Evolutionary conservation across 2,113 vertebrate species (phyloP).

Genomic region (Phyllostomus hastatus): DNA sequence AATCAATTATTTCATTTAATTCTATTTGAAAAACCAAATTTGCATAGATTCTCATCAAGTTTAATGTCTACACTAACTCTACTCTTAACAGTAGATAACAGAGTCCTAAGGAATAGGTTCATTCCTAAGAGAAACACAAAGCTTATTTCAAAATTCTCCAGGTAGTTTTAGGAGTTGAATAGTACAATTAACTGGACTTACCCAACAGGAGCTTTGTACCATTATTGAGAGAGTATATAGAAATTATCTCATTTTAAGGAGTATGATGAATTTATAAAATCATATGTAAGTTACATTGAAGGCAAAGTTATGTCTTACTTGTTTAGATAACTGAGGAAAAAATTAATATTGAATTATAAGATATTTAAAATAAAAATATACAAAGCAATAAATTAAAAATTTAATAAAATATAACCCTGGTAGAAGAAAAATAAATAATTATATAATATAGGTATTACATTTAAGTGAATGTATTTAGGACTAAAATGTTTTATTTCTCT

Average conservation of each 20-base stretch:
- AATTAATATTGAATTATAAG: background rate
- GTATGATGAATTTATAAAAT: background rate
- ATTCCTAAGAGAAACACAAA: background rate
- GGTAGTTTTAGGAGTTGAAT: background rate
- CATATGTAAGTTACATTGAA: background rate
- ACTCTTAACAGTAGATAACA: background rate
- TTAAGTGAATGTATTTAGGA: background rate
- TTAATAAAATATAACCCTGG: background rate
- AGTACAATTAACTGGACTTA: background rate
- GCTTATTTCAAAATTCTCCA: background rate
- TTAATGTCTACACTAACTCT: slow-evolving; percentile 11
- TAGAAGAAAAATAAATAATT: background rate
- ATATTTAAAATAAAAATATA: background rate
- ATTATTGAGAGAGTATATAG: background rate
- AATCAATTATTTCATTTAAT: slow-evolving; percentile 9
- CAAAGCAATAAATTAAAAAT: background rate
- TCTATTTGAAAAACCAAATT: slow-evolving; percentile 36
- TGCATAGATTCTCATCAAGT: slow-evolving; percentile 38
- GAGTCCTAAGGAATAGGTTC: background rate
- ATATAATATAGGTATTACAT: background rate
- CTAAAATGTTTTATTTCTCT: background rate
- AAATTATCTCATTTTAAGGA: background rate
- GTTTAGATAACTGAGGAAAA: background rate
- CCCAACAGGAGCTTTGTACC: background rate
- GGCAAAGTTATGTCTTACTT: background rate